Base-by-base conservation (phyloP, 2,888 invertebrate genomes). In the Sesia apiformis region DNA sequence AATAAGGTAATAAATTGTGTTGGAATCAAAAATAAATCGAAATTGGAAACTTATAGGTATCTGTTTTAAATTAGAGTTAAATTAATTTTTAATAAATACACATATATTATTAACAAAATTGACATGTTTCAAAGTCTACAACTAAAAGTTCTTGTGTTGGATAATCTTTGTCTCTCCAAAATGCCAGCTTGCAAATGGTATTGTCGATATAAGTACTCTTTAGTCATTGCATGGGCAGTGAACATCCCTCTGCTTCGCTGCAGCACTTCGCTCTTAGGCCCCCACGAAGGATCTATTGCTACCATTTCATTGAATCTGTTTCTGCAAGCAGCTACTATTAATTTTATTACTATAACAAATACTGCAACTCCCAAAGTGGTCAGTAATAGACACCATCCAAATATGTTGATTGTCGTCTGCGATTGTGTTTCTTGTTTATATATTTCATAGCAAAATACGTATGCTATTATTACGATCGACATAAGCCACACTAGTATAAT, bases 141-240 rank as follows among this genome's bases (percentile, higher is more conserved):
- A 52, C 38, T 52, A 8, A 38, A 39, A 4, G 5, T 50, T 62
- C 76, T 68, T 7, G 70, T 60, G 57, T 85, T 84, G 23, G 84
- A 71, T 4, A 60, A 61, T 46, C 59, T 69, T 63, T 87, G 84
- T 1, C 88, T 67, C n/a, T 65, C 67, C 5, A 72, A 40, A 23
- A 88, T 79, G 0, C 86, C 85, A 0, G 86, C 85, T 55, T 86
- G 83, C 41, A 89, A 67, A 57, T 88, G 85, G 59, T 88, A 85
- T 61, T 89, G 90, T 0, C 90, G 72, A 60, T 90, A 90, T 66
- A 90, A 74, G 60, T 89, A 90, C 65, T 90, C 90, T 59, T 90
- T 90, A 7, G 90, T 90, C 89, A 89, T 89, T 3, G 89, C 87
- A 55, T 89, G 85, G 4, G 87, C 85, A 2, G 79, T 75, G 64